Evolutionary conservation across 37 sponge, comb jelly and placozoan species (phyloP).

Genomic region (Oopsacas minuta): DNA sequence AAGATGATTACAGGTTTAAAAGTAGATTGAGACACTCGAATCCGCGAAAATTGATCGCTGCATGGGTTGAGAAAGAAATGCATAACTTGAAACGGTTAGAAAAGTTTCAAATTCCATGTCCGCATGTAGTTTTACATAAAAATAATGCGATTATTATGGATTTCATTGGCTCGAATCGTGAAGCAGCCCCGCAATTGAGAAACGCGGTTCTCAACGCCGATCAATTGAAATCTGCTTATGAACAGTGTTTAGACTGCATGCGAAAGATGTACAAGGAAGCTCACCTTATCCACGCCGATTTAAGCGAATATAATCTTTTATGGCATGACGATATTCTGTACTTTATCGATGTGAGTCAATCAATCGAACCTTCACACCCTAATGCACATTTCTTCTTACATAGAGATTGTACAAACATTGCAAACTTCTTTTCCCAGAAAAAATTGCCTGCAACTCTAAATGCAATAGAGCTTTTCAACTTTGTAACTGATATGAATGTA

Average conservation of each 20-base stretch:
- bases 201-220: conserved; percentile 45
- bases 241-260: conserved; percentile 65
- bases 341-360: conserved; percentile 90
- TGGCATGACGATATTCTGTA: conserved; percentile 63
- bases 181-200: conserved; percentile 70
- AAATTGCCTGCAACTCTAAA: conserved; percentile 30
- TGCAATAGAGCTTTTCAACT: conserved; percentile 54
- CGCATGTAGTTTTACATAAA: conserved; percentile 55
- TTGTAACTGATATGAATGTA: conserved; percentile 26
- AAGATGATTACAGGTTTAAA: conserved; percentile 80
- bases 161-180: conserved; percentile 71
- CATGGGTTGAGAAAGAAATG: conserved; percentile 96
- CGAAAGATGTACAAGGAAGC: conserved; percentile 59
- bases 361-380: conserved; percentile 83
- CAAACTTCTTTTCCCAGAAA: conserved; percentile 44
- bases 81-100: conserved; percentile 66
- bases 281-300: conserved; percentile 84
- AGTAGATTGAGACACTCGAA: conserved; percentile 51
- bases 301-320: conserved; percentile 86
- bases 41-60: conserved; percentile 49
- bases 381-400: conserved; percentile 74
- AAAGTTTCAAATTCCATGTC: conserved; percentile 57
- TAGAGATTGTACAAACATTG: conserved; percentile 72
- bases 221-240: conserved; percentile 58
- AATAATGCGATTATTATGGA: conserved; percentile 86